phyloP scores from a whole-genome alignment of 2,113 vertebrate species.

The Chionodraco myersi region DNA sequence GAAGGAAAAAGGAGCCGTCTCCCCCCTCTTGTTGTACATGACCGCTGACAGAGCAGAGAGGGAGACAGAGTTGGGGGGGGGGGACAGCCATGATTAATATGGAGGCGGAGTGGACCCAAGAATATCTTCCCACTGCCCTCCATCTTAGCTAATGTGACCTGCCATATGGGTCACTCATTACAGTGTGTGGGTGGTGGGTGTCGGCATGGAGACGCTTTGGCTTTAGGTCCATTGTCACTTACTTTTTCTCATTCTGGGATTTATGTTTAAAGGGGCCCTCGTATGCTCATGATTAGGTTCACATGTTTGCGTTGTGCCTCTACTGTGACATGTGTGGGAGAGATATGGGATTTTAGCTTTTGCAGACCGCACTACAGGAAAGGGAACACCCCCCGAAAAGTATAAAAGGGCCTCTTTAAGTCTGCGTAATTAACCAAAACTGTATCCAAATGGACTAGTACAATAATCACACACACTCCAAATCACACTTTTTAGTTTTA shows the following conservation, averaged over 20 bases:
- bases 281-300: too few species aligned
- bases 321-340: too few species aligned
- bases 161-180: constrained; percentile 77
- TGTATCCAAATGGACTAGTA: too few species aligned
- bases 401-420: too few species aligned
- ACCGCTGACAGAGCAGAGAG: constrained; percentile 67
- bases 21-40: constrained; percentile 51
- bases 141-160: constrained; percentile 80
- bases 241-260: background rate
- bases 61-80: constrained; percentile 59
- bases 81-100: constrained; percentile 77
- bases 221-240: constrained; percentile 15
- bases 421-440: too few species aligned
- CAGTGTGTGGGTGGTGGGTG: constrained; percentile 14
- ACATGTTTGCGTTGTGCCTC: too few species aligned
- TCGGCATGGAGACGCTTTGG: constrained; percentile 5
- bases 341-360: too few species aligned
- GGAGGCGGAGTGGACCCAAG: constrained; percentile 71
- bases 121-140: constrained; percentile 78
- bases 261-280: background rate
- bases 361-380: too few species aligned
- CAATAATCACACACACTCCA: too few species aligned
- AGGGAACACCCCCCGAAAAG: too few species aligned
- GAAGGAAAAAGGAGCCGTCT: constrained; percentile 42
- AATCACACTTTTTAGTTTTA: too few species aligned